Conservation (phyloP, 2,888 invertebrate genomes). For the Mythimna pallens region DNA sequence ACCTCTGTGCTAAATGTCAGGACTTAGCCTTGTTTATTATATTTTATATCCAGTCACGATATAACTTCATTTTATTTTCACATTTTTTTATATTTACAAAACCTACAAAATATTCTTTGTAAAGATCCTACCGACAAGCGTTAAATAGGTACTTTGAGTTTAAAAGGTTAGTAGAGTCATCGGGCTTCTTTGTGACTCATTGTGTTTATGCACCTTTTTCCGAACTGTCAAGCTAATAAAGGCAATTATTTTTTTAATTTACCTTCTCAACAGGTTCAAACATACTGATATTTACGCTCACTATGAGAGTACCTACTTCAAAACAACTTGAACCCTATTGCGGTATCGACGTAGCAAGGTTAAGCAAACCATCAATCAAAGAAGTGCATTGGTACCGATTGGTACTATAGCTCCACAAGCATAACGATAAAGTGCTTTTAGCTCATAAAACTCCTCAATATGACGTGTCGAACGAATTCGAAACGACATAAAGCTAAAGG, state of each 20-base stretch:
- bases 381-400: constrained; percentile 47
- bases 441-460: constrained; percentile 46
- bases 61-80: background rate
- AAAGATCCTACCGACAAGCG: background rate
- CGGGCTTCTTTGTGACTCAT: constrained; percentile 52
- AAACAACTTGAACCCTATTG: constrained; percentile 11
- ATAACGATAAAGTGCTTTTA: constrained; percentile 30
- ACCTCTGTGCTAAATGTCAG: too few species aligned
- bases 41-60: background rate
- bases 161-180: constrained; percentile 22
- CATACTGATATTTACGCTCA: background rate
- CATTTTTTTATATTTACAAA: background rate
- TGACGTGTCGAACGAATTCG: constrained; percentile 49
- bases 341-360: constrained; percentile 25
- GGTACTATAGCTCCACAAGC: constrained; percentile 34
- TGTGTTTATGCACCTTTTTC: constrained; percentile 7
- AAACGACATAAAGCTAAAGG: constrained; percentile 47
- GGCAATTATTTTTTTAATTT: background rate
- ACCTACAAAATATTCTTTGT: background rate
- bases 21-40: constrained; percentile 3
- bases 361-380: constrained; percentile 22
- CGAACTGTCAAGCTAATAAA: constrained; percentile 7
- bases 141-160: constrained; percentile 1
- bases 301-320: background rate
- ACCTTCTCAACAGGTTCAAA: background rate